Percentiles rank a stretch among this genome's conserved stretches.
phyloP scores from a whole-genome alignment of 1,140 invertebrate genomes.

The Pygmarrhopalites habei region DNA sequence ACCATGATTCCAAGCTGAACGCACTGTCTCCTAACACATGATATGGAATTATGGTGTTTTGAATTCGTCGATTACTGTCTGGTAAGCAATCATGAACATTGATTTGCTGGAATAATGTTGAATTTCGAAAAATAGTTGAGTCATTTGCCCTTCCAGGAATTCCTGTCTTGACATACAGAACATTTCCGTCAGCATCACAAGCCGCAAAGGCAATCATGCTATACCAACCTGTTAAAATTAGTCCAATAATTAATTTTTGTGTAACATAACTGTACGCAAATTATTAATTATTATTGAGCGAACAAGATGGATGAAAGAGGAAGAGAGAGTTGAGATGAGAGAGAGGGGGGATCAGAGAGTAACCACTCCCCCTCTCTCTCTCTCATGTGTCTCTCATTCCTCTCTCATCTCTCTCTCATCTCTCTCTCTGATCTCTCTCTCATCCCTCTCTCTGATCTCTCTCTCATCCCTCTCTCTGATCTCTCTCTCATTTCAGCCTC shows the following conservation, averaged over 20 bases:
- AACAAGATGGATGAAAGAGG: not conserved
- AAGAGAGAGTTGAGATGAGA: no score
- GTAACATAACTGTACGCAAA: no score
- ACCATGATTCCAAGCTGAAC: not conserved
- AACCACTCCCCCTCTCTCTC: no score
- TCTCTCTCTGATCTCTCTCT: no score
- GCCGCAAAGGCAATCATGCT: not conserved
- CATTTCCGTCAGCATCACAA: not conserved
- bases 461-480: no score
- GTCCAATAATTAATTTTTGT: no score
- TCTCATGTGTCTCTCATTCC: no score
- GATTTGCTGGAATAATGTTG: not conserved
- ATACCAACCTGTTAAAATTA: not conserved
- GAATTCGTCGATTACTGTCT: not conserved
- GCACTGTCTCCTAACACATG: not conserved
- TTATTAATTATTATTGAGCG: no score
- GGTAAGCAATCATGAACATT: not conserved
- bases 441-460: no score
- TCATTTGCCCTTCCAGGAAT: not conserved
- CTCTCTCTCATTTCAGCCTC: no score
- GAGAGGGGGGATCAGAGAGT: no score
- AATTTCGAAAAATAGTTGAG: not conserved
- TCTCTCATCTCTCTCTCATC: no score
- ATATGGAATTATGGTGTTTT: not conserved
- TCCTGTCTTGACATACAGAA: not conserved